phyloP scores from a whole-genome alignment of 2,797 vertebrate species.

The Myotis findleyi region DNA sequence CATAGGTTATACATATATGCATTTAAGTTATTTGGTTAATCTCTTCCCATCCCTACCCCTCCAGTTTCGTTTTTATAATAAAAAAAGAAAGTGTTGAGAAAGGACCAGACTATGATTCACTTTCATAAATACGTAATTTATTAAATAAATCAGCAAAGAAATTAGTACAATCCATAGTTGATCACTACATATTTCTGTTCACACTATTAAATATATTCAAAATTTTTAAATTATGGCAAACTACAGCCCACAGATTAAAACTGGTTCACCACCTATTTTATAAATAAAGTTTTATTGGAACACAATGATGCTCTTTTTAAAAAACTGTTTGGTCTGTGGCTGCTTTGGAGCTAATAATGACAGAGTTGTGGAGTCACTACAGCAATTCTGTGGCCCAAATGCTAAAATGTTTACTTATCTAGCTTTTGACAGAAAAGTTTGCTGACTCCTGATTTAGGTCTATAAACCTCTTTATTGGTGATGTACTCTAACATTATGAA shows the following conservation, averaged over 20 bases:
- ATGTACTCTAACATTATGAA: not conserved
- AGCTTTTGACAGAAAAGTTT: not conserved
- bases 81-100: not conserved
- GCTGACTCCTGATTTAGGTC: not conserved
- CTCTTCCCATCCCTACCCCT: too few relatives aligned
- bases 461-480: not conserved
- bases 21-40: too few relatives aligned
- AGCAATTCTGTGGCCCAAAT: not conserved
- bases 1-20: too few relatives aligned
- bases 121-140: not conserved
- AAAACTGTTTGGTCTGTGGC: not conserved
- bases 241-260: not conserved
- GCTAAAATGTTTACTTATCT: not conserved
- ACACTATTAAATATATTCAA: not conserved
- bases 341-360: not conserved
- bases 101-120: not conserved
- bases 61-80: not conserved
- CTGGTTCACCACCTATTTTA: not conserved
- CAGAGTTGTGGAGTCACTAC: not conserved
- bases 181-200: not conserved
- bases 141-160: slow-evolving; percentile 39
- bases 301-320: not conserved
- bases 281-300: slow-evolving; percentile 8
- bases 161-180: not conserved
- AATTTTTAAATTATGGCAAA: not conserved